Conservation (phyloP, 37 sponge, comb jelly and placozoan species). For the Oopsacas minuta region DNA sequence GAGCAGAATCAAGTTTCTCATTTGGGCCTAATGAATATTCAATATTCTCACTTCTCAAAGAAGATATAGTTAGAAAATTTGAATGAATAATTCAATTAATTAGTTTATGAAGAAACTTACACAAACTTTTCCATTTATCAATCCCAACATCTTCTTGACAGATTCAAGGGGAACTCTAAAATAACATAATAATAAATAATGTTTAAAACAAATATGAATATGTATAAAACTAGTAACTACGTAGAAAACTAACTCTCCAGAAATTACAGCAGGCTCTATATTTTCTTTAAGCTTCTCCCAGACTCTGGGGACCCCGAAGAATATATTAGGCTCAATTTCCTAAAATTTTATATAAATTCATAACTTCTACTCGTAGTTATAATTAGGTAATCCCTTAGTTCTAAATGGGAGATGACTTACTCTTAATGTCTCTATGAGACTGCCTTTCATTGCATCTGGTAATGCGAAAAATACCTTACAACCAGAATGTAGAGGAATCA, state of each 20-base stretch:
- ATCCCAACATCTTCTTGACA: background rate
- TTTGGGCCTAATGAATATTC: too few species aligned
- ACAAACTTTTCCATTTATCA: background rate
- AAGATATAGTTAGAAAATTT: too few species aligned
- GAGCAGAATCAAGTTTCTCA: too few species aligned
- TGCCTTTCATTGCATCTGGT: constrained; percentile 91
- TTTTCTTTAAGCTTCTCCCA: constrained; percentile 91
- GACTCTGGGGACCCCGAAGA: constrained; percentile 88
- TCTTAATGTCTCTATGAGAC: constrained; percentile 59
- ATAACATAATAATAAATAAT: background rate
- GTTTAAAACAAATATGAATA: background rate
- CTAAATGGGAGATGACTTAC: constrained; percentile 24
- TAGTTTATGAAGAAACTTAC: too few species aligned
- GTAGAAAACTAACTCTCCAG: background rate
- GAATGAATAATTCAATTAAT: too few species aligned
- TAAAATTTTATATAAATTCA: too few species aligned
- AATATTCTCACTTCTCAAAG: too few species aligned
- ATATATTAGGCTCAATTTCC: constrained; percentile 77
- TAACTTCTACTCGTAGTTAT: too few species aligned
- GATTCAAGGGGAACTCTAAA: background rate
- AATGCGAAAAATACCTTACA: constrained; percentile 79
- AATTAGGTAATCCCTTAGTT: too few species aligned
- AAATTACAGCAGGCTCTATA: constrained; percentile 23
- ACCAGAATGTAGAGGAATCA: constrained; percentile 47
- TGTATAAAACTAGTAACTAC: background rate